Evolutionary conservation across 2,888 invertebrate species (phyloP).

Genomic region (Formica aserva): DNA sequence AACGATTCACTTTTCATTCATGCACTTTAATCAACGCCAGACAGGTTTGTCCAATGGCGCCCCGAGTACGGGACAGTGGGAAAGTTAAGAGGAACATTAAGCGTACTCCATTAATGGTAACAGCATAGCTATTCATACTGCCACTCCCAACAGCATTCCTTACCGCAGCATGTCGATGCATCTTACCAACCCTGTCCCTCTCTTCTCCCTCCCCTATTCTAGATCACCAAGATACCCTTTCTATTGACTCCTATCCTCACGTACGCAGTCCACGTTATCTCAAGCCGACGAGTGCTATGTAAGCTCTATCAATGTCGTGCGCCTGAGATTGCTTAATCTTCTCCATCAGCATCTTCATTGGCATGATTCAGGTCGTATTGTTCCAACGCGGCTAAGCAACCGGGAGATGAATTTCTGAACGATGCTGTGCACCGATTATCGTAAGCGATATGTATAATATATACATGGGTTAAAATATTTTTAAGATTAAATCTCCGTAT

Average conservation of each 20-base stretch:
- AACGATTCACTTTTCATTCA: constrained; percentile 44
- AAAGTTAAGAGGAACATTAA: constrained; percentile 57
- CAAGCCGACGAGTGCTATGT: constrained; percentile 43
- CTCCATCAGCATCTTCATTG: constrained; percentile 33
- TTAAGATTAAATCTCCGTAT: neutral
- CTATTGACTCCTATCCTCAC: constrained; percentile 40
- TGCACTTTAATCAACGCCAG: constrained; percentile 43
- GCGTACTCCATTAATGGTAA: constrained; percentile 74
- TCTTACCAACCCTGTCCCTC: constrained; percentile 29
- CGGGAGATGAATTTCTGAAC: constrained; percentile 45
- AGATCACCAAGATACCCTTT: neutral
- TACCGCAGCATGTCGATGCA: constrained; percentile 39
- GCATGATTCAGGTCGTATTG: constrained; percentile 36
- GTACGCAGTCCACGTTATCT: constrained; percentile 53
- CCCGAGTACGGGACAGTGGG: constrained; percentile 27
- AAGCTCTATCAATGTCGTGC: constrained; percentile 66
- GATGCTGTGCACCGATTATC: neutral
- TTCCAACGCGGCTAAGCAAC: constrained; percentile 40
- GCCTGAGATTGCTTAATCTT: constrained; percentile 56
- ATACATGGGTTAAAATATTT: neutral
- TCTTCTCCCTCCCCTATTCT: neutral
- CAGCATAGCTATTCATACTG: constrained; percentile 72
- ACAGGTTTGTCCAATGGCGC: constrained; percentile 18
- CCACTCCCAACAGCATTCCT: constrained; percentile 54
- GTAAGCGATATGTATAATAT: neutral